Percentiles rank a stretch among this genome's conserved stretches.
These are phyloP conservation scores for Zonitis immaculata DNA, from an alignment of 2,888 invertebrate species.

Conservation along the genomic window DNA sequence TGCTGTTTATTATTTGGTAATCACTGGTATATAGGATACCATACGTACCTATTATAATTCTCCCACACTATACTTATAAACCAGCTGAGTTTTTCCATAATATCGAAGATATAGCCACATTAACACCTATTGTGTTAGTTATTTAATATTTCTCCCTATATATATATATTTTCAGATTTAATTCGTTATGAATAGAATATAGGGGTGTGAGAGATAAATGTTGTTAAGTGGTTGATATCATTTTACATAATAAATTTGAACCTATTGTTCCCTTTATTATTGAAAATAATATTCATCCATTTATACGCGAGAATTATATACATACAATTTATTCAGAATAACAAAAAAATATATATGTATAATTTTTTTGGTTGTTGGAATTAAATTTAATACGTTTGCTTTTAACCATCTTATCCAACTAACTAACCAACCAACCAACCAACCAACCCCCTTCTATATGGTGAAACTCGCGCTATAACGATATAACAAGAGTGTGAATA, in stretches of 20 bases:
- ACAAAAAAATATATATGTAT: neutral
- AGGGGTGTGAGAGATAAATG: conserved; percentile 36
- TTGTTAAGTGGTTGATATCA: conserved; percentile 47
- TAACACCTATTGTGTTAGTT: conserved; percentile 48
- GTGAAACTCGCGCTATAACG: conserved; percentile 20
- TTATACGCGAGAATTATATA: neutral
- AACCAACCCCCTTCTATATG: too few relatives aligned
- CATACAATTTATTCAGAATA: neutral
- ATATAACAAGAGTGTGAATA: conserved; percentile 41
- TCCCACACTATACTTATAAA: conserved; percentile 50
- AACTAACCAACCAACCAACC: neutral
- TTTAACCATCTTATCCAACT: conserved; percentile 19
- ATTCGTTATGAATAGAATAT: conserved; percentile 36
- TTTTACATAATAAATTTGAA: conserved; percentile 46
- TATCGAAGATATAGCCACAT: conserved; percentile 47
- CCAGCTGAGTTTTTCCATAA: conserved; percentile 41
- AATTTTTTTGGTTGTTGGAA: neutral
- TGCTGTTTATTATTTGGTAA: too few relatives aligned
- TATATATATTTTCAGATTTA: conserved; percentile 36
- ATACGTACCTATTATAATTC: conserved; percentile 47
- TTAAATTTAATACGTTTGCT: conserved; percentile 18
- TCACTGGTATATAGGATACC: conserved; percentile 36
- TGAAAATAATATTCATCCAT: conserved; percentile 30
- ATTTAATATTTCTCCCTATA: conserved; percentile 44
- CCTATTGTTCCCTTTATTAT: conserved; percentile 39